Conservation (phyloP, 2,888 invertebrate species). For the Hydropsyche betteni region DNA sequence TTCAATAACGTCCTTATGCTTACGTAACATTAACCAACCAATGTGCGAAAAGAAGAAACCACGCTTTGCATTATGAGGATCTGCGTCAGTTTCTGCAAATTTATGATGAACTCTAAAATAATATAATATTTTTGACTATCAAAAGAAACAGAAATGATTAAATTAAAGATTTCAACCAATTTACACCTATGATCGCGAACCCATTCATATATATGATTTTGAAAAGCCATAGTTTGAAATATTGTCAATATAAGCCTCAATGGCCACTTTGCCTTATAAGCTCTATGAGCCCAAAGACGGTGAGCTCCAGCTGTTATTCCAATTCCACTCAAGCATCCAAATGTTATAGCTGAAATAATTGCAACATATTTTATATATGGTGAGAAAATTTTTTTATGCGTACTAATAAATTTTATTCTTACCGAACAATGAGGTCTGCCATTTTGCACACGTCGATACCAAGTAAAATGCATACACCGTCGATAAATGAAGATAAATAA, state of each 20-base stretch:
- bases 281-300: conserved; percentile 90
- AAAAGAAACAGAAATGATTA: conserved; percentile 51
- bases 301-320: conserved; percentile 97
- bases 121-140: too few relatives aligned
- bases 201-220: conserved; percentile 91
- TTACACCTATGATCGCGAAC: conserved; percentile 65
- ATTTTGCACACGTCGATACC: conserved; percentile 57
- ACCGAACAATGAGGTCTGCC: conserved; percentile 57
- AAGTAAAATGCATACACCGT: conserved; percentile 71
- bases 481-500: conserved; percentile 74
- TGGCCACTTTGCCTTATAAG: conserved; percentile 91
- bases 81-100: conserved; percentile 71
- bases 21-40: conserved; percentile 72
- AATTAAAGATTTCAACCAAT: conserved; percentile 66
- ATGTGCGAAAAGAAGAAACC: conserved; percentile 77
- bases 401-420: conserved; percentile 2
- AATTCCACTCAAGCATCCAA: conserved; percentile 72
- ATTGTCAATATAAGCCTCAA: conserved; percentile 80
- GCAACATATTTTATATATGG: neutral
- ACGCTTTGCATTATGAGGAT: conserved; percentile 70
- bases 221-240: conserved; percentile 85
- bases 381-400: neutral
- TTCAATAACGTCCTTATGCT: conserved; percentile 70
- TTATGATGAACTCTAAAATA: conserved; percentile 65
- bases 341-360: conserved; percentile 59